These are phyloP conservation scores for Ochotona curzoniae DNA, from an alignment of 2,113 vertebrate genomes.

Conservation along the genomic window DNA sequence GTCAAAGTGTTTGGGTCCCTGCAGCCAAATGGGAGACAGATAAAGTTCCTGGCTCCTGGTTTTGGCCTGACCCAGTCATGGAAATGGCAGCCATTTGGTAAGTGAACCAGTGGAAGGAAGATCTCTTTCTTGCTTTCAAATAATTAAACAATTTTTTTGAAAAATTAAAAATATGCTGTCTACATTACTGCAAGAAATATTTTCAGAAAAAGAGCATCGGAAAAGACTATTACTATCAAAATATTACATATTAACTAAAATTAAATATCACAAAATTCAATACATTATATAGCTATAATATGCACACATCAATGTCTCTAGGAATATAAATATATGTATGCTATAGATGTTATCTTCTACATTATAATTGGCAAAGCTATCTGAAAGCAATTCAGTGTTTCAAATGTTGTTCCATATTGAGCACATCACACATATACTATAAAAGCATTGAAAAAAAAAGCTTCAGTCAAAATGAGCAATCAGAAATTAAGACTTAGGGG, in stretches of 20 bases:
- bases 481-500: neutral
- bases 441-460: slow-evolving; percentile 15
- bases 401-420: neutral
- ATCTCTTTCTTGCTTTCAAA: no score
- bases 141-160: no score
- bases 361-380: neutral
- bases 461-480: slow-evolving; percentile 19
- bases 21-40: no score
- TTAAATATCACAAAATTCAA: slow-evolving; percentile 14
- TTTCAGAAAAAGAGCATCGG: slow-evolving; percentile 16
- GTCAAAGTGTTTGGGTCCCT: no score
- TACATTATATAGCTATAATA: neutral
- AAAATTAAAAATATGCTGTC: no score
- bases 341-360: neutral
- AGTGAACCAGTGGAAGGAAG: no score
- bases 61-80: no score
- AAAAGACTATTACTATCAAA: slow-evolving; percentile 50
- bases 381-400: neutral
- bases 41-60: no score
- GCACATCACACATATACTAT: slow-evolving; percentile 37
- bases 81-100: no score
- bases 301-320: neutral
- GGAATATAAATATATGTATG: neutral
- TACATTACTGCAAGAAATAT: slow-evolving; percentile 21
- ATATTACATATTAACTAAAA: slow-evolving; percentile 49